Evolutionary conservation across 37 sponge, comb jelly and placozoan species (phyloP).

Genomic region (Trichoplax adhaerens): DNA sequence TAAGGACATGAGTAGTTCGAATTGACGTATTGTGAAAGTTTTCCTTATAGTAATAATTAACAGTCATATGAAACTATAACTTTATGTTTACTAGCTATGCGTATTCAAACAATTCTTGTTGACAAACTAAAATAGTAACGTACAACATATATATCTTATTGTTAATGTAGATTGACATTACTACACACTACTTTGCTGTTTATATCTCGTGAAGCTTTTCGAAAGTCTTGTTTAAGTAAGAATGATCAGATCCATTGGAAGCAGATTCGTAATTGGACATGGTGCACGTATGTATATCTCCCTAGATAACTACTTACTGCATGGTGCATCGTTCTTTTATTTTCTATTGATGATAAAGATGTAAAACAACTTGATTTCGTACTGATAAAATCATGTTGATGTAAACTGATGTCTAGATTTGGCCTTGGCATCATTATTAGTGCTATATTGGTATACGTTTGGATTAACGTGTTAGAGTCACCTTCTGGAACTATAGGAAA

Average conservation of each 20-base stretch:
- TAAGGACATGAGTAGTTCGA: too few relatives aligned
- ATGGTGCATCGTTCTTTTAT: constrained; percentile 18
- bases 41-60: too few relatives aligned
- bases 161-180: constrained; percentile 40
- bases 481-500: too few relatives aligned
- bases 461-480: too few relatives aligned
- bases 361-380: not conserved
- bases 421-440: too few relatives aligned
- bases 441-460: too few relatives aligned
- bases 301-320: not conserved
- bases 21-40: too few relatives aligned
- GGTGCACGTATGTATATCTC: constrained; percentile 33
- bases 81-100: too few relatives aligned
- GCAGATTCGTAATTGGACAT: constrained; percentile 44
- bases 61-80: too few relatives aligned
- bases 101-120: too few relatives aligned
- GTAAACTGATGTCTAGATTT: not conserved
- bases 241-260: constrained; percentile 32
- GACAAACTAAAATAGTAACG: too few relatives aligned
- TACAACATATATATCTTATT: too few relatives aligned
- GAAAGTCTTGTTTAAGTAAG: constrained; percentile 55
- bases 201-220: constrained; percentile 65
- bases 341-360: not conserved
- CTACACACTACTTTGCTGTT: constrained; percentile 70
- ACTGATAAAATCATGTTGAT: not conserved